Conservation (phyloP, 2,888 invertebrate species). For the Tenthredo mesomela region DNA sequence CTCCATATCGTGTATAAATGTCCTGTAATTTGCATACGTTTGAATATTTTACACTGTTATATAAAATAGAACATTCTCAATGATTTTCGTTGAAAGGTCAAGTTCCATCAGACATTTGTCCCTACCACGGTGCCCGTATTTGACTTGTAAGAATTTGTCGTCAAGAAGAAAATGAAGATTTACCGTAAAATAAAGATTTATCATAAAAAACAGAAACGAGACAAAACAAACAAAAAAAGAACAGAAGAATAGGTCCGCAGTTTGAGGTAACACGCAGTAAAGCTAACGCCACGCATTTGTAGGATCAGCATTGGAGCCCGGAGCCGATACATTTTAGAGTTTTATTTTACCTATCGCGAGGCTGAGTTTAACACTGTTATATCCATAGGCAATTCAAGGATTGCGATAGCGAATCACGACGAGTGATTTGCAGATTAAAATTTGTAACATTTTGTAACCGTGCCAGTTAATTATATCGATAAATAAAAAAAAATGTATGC, state of each 20-base stretch:
- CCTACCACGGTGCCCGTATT: background rate
- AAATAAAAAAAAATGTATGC: conserved; percentile 28
- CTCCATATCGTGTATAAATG: background rate
- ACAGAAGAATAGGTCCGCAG: background rate
- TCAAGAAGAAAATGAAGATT: too few species aligned
- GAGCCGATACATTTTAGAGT: background rate
- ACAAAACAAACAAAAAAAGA: too few species aligned
- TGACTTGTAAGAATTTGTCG: background rate
- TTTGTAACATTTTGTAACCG: conserved; percentile 14
- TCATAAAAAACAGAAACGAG: background rate
- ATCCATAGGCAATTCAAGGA: background rate
- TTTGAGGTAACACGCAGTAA: background rate
- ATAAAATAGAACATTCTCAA: background rate
- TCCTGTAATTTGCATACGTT: conserved; percentile 34
- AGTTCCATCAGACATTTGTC: background rate
- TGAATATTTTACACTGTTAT: background rate
- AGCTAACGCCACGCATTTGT: too few species aligned
- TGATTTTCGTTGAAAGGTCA: background rate
- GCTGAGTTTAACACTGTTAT: background rate
- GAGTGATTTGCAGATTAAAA: background rate
- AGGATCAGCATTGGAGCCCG: too few species aligned
- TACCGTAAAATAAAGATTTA: background rate
- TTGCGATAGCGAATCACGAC: background rate
- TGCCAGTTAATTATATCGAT: conserved; percentile 19
- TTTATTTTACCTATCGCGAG: background rate